These are phyloP conservation scores for Ips typographus DNA, from an alignment of 1,140 invertebrate species.

Conservation along the genomic window DNA sequence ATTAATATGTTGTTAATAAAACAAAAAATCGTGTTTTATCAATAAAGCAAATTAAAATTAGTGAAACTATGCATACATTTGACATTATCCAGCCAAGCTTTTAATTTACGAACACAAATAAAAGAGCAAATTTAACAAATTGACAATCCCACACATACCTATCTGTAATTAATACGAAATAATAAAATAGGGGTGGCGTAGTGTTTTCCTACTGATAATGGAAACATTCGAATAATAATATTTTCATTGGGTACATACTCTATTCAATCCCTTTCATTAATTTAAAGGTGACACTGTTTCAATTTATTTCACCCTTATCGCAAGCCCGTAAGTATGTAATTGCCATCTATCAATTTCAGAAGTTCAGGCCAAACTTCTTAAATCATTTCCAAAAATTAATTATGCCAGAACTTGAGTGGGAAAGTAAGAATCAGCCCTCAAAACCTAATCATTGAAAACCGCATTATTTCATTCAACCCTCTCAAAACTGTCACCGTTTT, in stretches of 20 bases:
- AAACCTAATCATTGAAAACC: too few relatives aligned
- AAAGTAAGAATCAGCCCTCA: too few relatives aligned
- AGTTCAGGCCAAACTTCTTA: too few relatives aligned
- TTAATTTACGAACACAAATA: slow-evolving; percentile 3
- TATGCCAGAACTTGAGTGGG: too few relatives aligned
- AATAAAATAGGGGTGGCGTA: slow-evolving; percentile 1
- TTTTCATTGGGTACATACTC: not conserved
- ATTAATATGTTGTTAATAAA: not conserved
- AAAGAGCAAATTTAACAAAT: not conserved
- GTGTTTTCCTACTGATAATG: not conserved
- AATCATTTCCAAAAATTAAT: too few relatives aligned
- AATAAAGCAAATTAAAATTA: slow-evolving; percentile 3
- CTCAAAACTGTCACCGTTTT: too few relatives aligned
- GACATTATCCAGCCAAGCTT: not conserved
- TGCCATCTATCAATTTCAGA: too few relatives aligned
- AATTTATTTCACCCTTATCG: too few relatives aligned
- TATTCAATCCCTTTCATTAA: not conserved
- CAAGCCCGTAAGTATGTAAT: too few relatives aligned
- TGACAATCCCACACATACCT: slow-evolving; percentile 3
- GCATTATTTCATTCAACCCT: too few relatives aligned
- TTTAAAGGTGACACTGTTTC: not conserved
- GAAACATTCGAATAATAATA: slow-evolving; percentile 5
- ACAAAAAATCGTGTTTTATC: not conserved
- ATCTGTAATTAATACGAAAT: slow-evolving; percentile 15
- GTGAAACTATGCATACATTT: not conserved